Conservation (phyloP, 1,140 invertebrate genomes). For the Zaprionus africanus region DNA sequence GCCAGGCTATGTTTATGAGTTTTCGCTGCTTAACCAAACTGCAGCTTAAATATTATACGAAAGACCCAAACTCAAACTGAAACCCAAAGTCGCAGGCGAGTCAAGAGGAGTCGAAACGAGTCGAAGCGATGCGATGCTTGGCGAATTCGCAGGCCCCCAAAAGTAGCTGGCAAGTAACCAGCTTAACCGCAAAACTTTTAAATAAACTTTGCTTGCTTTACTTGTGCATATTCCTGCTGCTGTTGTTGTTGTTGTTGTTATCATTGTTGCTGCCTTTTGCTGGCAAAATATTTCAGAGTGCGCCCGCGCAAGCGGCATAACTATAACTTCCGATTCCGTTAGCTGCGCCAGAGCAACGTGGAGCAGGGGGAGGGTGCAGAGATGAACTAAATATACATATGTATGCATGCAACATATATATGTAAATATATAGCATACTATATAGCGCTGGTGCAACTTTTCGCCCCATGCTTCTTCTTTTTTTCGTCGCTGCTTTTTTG, state of each 20-base stretch:
- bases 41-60: conserved; percentile 68
- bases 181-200: conserved; percentile 80
- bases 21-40: conserved; percentile 41
- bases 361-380: conserved; percentile 14
- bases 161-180: conserved; percentile 79
- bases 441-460: conserved; percentile 66
- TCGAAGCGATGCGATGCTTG: neutral
- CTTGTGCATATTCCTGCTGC: conserved; percentile 10
- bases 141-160: conserved; percentile 28
- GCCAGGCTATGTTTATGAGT: conserved; percentile 54
- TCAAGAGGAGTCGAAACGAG: neutral
- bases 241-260: conserved; percentile 58
- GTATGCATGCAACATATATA: conserved; percentile 74
- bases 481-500: conserved; percentile 36
- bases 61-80: conserved; percentile 56
- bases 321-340: conserved; percentile 79
- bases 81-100: conserved; percentile 30
- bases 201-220: conserved; percentile 74
- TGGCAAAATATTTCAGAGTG: conserved; percentile 68
- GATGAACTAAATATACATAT: conserved; percentile 50
- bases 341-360: neutral
- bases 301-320: conserved; percentile 73
- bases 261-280: conserved; percentile 36
- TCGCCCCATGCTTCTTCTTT: conserved; percentile 44
- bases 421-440: conserved; percentile 32